Percentiles rank a stretch among this genome's conserved stretches.
These are phyloP conservation scores for Anodontia alba DNA, from an alignment of 2,888 invertebrate species.

Conservation along the genomic window DNA sequence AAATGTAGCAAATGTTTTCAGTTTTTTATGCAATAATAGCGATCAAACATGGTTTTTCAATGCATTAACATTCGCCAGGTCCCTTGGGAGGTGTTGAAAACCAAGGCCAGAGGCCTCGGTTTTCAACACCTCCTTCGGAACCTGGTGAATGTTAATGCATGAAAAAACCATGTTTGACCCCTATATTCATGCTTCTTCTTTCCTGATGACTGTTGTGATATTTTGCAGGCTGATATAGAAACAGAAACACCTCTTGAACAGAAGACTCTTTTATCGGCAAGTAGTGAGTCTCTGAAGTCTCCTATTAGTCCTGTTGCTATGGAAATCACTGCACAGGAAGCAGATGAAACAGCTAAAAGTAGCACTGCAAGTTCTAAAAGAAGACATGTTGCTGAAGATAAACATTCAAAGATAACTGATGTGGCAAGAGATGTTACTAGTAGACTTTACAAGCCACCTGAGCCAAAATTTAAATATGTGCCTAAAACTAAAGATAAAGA, in stretches of 20 bases:
- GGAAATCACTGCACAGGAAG: neutral
- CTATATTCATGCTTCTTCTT: too few species aligned
- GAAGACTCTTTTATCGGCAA: neutral
- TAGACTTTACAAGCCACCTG: conserved; percentile 69
- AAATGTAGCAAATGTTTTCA: too few species aligned
- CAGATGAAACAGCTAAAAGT: neutral
- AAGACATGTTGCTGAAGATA: neutral
- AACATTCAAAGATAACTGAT: conserved; percentile 34
- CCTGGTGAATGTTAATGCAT: too few species aligned
- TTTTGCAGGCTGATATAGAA: neutral
- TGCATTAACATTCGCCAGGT: too few species aligned
- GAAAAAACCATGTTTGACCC: too few species aligned
- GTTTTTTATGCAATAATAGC: too few species aligned
- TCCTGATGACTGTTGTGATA: too few species aligned
- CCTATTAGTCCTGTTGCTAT: conserved; percentile 10
- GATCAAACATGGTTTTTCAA: too few species aligned
- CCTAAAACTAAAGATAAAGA: conserved; percentile 61
- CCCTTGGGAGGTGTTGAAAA: too few species aligned
- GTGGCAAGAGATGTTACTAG: conserved; percentile 69
- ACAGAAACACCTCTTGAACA: neutral
- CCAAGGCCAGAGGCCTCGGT: too few species aligned
- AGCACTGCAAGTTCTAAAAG: neutral
- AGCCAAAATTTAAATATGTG: conserved; percentile 69
- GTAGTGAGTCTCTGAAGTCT: neutral
- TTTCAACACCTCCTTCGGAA: too few species aligned